Evolutionary conservation across 2,797 vertebrate species (phyloP).

Genomic region (Corythornis leucogaster): DNA sequence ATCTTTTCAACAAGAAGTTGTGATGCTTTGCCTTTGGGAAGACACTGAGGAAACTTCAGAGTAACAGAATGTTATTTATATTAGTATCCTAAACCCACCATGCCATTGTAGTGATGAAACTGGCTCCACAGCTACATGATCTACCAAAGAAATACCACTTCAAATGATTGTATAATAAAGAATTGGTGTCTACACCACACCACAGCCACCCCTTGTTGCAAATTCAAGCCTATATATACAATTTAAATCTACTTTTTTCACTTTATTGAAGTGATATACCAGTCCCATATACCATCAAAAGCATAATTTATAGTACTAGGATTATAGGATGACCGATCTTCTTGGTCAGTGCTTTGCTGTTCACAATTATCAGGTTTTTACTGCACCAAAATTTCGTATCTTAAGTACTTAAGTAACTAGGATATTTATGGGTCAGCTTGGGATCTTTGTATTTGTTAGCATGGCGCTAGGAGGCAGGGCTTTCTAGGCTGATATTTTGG

Average conservation of each 20-base stretch:
- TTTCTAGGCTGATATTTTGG: neutral
- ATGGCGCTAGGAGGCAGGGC: neutral
- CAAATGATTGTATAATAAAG: neutral
- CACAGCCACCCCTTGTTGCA: neutral
- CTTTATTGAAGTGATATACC: neutral
- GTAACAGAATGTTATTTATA: conserved; percentile 14
- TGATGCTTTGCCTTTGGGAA: conserved; percentile 16
- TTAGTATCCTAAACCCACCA: neutral
- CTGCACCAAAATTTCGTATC: neutral
- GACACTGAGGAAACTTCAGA: neutral
- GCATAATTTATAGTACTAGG: fast-evolving
- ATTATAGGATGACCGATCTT: neutral
- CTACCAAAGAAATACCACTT: neutral
- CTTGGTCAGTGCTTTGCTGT: neutral
- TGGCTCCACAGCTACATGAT: neutral
- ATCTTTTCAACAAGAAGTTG: conserved; percentile 56
- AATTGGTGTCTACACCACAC: neutral
- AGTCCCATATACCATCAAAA: neutral
- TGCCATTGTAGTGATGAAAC: neutral
- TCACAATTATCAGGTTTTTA: neutral
- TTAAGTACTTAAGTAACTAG: neutral
- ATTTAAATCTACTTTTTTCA: neutral
- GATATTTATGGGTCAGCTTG: neutral
- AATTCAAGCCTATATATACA: neutral
- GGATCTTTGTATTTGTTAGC: neutral